These are phyloP conservation scores for Drosophila arawakana DNA, from an alignment of 1,140 invertebrate genomes.

Conservation along the genomic window DNA sequence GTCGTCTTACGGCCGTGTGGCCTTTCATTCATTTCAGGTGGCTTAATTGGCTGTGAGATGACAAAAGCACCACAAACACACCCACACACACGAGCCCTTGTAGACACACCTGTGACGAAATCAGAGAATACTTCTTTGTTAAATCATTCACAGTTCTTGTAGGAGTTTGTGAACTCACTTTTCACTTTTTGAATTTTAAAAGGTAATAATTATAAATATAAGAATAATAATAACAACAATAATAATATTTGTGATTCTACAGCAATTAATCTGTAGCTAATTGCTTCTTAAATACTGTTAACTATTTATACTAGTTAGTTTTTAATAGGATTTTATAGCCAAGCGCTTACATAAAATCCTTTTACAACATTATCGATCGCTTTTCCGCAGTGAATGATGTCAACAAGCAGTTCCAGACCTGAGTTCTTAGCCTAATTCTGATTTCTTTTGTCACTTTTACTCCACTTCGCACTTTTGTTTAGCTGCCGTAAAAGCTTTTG, in stretches of 20 bases:
- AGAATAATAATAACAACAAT: too few relatives aligned
- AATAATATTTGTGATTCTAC: too few relatives aligned
- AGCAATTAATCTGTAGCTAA: too few relatives aligned
- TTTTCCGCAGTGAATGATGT: constrained; percentile 29
- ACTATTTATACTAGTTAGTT: too few relatives aligned
- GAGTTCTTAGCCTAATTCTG: constrained; percentile 22
- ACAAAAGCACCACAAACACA: constrained; percentile 46
- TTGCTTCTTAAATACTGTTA: too few relatives aligned
- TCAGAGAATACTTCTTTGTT: constrained; percentile 14
- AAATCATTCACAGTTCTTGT: constrained; percentile 46
- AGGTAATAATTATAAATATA: too few relatives aligned
- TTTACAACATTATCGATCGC: background rate
- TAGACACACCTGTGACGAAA: constrained; percentile 5
- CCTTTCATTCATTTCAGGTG: constrained; percentile 56
- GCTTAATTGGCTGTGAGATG: constrained; percentile 71
- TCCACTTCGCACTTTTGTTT: constrained; percentile 57
- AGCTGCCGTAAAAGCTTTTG: constrained; percentile 50
- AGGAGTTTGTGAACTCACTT: background rate
- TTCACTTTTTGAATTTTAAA: background rate
- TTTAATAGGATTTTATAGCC: too few relatives aligned
- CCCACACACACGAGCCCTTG: background rate
- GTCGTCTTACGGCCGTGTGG: constrained; percentile 23
- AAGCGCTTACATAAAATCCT: background rate
- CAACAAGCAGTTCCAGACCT: background rate
- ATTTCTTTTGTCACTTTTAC: constrained; percentile 40